Conservation (phyloP, 2,888 invertebrate genomes). For the Nomada fabriciana region DNA sequence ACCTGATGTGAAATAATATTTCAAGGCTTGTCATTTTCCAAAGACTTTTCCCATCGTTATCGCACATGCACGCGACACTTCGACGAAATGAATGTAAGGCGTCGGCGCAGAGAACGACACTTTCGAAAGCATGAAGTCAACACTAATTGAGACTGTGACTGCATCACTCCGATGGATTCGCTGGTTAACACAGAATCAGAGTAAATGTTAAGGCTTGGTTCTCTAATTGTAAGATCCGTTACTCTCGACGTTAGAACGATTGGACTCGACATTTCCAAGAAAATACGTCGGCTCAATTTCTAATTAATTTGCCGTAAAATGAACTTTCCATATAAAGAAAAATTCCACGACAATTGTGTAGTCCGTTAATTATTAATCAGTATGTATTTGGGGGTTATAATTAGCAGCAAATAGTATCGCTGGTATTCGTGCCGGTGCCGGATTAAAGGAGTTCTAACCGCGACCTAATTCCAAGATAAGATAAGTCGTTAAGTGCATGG, state of each 20-base stretch:
- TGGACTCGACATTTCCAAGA: background rate
- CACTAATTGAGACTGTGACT: conserved; percentile 45
- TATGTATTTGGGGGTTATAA: conserved; percentile 32
- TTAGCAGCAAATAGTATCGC: conserved; percentile 34
- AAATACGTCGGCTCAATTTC: background rate
- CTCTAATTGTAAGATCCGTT: conserved; percentile 27
- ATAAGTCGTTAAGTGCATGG: conserved; percentile 82
- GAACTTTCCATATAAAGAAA: background rate
- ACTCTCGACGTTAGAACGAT: too few species aligned
- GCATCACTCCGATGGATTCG: conserved; percentile 30
- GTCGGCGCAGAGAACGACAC: background rate
- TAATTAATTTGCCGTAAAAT: too few species aligned
- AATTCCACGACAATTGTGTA: background rate
- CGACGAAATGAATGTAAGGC: conserved; percentile 2
- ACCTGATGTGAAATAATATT: background rate
- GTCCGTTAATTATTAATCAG: background rate
- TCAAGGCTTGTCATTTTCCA: background rate
- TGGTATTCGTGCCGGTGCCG: conserved; percentile 46
- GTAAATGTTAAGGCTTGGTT: conserved; percentile 57
- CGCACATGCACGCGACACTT: background rate
- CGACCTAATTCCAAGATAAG: conserved; percentile 82
- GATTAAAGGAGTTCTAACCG: conserved; percentile 70
- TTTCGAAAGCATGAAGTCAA: conserved; percentile 45
- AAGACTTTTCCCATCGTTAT: too few species aligned
- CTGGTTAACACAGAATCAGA: conserved; percentile 48